Conservation (phyloP, 2,113 vertebrate species). For the Lepus americanus region DNA sequence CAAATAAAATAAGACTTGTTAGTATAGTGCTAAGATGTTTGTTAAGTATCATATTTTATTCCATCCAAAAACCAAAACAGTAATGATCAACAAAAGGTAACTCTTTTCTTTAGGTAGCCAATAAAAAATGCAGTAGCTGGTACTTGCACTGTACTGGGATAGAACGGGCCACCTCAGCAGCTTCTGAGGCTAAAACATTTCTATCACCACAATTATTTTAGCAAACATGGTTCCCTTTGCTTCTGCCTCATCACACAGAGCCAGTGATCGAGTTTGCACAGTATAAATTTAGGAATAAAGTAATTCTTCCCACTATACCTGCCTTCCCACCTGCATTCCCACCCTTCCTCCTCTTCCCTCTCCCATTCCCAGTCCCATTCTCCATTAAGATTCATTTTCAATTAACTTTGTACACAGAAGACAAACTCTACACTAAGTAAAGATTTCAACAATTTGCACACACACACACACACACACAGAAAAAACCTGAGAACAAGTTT, state of each 20-base stretch:
- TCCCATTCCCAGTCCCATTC: too few relatives aligned
- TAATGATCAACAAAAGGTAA: background rate
- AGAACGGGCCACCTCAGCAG: conserved; percentile 75
- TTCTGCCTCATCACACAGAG: conserved; percentile 87
- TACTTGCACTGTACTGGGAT: conserved; percentile 69
- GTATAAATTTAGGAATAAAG: too few relatives aligned
- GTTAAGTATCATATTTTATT: background rate
- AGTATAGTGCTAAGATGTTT: background rate
- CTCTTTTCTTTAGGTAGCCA: background rate
- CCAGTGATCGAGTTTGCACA: conserved; percentile 88
- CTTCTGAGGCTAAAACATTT: conserved; percentile 70
- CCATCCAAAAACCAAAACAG: background rate
- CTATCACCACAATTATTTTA: conserved; percentile 83
- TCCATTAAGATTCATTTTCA: too few relatives aligned
- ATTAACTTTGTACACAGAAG: too few relatives aligned
- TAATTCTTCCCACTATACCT: too few relatives aligned
- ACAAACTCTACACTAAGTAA: too few relatives aligned
- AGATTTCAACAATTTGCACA: too few relatives aligned
- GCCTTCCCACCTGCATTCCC: too few relatives aligned
- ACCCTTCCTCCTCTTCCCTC: too few relatives aligned
- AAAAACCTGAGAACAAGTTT: too few relatives aligned
- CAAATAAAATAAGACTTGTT: background rate
- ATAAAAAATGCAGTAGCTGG: background rate
- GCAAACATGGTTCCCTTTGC: conserved; percentile 88
- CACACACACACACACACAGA: too few relatives aligned